Percentiles rank a stretch among this genome's conserved stretches.
These are phyloP conservation scores for Drosophila yakuba DNA, from an alignment of 1,140 invertebrate species.

Conservation along the genomic window DNA sequence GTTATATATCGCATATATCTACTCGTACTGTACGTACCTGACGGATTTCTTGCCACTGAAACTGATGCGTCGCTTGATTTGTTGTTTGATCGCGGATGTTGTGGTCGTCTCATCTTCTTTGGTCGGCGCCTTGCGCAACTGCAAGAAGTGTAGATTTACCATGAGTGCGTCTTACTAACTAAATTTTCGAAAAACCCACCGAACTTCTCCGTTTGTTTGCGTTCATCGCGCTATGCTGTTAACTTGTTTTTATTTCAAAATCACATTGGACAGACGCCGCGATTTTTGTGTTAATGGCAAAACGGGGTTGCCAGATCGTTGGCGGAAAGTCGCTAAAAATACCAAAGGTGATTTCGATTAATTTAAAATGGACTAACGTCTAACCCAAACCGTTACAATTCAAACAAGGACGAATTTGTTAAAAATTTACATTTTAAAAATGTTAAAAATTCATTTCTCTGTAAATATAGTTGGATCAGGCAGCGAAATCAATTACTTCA, in stretches of 20 bases:
- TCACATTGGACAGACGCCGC: constrained; percentile 33
- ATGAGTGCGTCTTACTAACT: background rate
- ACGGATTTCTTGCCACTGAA: constrained; percentile 70
- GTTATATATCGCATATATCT: no score
- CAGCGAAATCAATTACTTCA: no score
- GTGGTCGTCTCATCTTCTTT: constrained; percentile 28
- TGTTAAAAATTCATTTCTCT: background rate
- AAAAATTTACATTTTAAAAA: background rate
- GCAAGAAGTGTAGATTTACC: background rate
- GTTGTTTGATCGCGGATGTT: background rate
- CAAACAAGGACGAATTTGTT: background rate
- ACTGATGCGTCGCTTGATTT: constrained; percentile 64
- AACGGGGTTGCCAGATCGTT: background rate
- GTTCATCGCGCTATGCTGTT: constrained; percentile 31
- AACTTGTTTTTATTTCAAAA: constrained; percentile 20
- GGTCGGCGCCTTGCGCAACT: constrained; percentile 31
- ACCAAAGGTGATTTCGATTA: background rate
- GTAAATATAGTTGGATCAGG: no score
- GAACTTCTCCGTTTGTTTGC: constrained; percentile 54
- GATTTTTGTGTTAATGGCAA: constrained; percentile 10
- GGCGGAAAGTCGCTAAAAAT: background rate
- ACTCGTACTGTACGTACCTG: constrained; percentile 28
- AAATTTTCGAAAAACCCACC: constrained; percentile 23
- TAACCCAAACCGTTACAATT: background rate
- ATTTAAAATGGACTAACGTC: background rate